Evolutionary conservation across 2,797 vertebrate species (phyloP), one percentile per base, ranked within the genome.

Genomic region (Erpetoichthys calabaricus): DNA sequence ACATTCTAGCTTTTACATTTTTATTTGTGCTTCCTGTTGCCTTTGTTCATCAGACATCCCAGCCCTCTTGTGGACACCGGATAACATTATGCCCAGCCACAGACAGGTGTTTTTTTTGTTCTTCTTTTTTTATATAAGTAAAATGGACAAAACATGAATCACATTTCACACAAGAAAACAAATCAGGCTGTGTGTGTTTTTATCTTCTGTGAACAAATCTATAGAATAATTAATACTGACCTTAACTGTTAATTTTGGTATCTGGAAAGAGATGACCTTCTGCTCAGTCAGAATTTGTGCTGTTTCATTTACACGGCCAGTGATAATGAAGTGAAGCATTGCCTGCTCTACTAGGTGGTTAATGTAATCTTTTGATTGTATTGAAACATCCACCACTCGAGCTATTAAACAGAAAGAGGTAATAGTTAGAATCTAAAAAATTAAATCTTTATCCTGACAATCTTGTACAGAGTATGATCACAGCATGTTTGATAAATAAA

Each of bases 271-370:
- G 3, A 78, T 44, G 0, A 86, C 74, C 68, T 86, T 94, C 86
- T 96, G 91, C 50, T 71, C 65, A 0, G 86, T 87, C 71, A 96
- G 51, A 58, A 94, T 82, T 64, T 88, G 86, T 3, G 71, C 73
- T 0, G 89, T 90, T 77, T 97, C 89, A 0, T 82, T 80, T 64
- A 97, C 76, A 41, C 88, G 90, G 0, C 91, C 91, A 0, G 91
- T 96, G 57, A 82, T 76, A 4, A 97, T 94, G 75, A 99, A 94
- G 70, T 98, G 79, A 47, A 98, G 84, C 67, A 86, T 88, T 3
- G 86, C 86, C 76, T 99, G 95, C 56, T 98, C 95, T 73, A 98
- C 80, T 70, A 98, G 80, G 41, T 86, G 73, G 45, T 56, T 75
- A 82, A 94, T 80, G 77, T 99, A 99, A 56, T 79, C 77, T 0